Percentiles rank a stretch among this genome's conserved stretches.
These are phyloP conservation scores for Hydraecia micacea DNA, from an alignment of 2,888 invertebrate species.

Conservation along the genomic window DNA sequence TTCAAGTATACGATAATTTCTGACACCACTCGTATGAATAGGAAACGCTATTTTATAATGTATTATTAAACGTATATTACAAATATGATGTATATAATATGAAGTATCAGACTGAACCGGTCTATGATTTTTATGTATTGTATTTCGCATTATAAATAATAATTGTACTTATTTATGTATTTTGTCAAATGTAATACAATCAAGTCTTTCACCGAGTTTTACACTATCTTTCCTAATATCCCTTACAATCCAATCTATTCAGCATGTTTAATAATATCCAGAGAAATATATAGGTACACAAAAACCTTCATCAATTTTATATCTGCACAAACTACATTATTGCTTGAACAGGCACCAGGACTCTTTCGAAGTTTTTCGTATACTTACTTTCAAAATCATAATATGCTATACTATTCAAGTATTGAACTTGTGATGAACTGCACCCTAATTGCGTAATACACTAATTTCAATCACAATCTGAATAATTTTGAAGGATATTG, in stretches of 20 bases:
- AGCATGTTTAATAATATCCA: neutral
- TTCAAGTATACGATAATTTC: slow-evolving; percentile 66
- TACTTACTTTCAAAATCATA: too few species aligned
- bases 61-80: slow-evolving; percentile 52
- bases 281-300: neutral
- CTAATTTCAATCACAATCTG: too few species aligned
- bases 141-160: slow-evolving; percentile 47
- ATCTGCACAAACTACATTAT: neutral
- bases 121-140: slow-evolving; percentile 67
- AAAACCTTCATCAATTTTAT: neutral
- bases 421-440: neutral
- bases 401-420: too few species aligned
- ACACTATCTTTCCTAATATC: slow-evolving; percentile 20
- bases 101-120: slow-evolving; percentile 72
- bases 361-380: neutral
- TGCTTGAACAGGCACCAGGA: neutral
- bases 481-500: too few species aligned
- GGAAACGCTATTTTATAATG: slow-evolving; percentile 62
- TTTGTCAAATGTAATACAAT: slow-evolving; percentile 55
- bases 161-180: slow-evolving; percentile 57
- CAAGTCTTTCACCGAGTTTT: slow-evolving; percentile 25
- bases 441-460: too few species aligned
- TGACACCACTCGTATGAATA: slow-evolving; percentile 55
- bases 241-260: slow-evolving; percentile 11
- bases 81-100: slow-evolving; percentile 61